phyloP scores from a whole-genome alignment of 64 coral and sea anemone species.

The Pachyseris speciosa region DNA sequence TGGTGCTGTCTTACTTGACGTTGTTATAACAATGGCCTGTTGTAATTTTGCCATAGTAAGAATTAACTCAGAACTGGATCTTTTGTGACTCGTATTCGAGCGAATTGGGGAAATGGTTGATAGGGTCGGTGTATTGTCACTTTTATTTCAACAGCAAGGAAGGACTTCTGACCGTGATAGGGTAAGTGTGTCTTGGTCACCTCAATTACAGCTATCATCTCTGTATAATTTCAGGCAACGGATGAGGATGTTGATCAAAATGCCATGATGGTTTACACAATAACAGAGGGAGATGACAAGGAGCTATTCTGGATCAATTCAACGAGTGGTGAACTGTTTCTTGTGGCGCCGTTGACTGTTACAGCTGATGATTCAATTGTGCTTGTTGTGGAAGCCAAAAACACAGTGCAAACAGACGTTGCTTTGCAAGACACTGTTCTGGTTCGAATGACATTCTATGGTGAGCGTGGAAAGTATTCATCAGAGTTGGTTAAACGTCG shows the following conservation, averaged over 20 bases:
- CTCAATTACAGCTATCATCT: background rate
- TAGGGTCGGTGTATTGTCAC: too few relatives aligned
- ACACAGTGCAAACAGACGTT: background rate
- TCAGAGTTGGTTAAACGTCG: too few relatives aligned
- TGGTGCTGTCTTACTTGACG: too few relatives aligned
- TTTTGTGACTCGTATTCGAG: too few relatives aligned
- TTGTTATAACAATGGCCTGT: too few relatives aligned
- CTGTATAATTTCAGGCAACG: background rate
- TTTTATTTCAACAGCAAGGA: too few relatives aligned
- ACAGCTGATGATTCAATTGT: background rate
- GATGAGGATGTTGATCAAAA: background rate
- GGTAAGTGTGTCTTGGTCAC: too few relatives aligned
- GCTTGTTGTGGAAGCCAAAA: background rate
- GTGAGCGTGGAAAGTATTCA: background rate
- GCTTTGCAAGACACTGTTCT: background rate
- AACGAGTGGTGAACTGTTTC: conserved; percentile 6
- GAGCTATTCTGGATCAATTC: conserved; percentile 17
- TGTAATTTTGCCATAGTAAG: too few relatives aligned
- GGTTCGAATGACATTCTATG: background rate
- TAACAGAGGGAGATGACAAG: background rate
- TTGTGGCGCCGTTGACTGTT: background rate
- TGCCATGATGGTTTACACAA: background rate
- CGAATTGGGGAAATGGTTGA: too few relatives aligned
- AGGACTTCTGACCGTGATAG: background rate
- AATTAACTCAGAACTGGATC: too few relatives aligned